Evolutionary conservation across 2,113 vertebrate genomes (phyloP).

Genomic region (Drymodes brunneopygia): DNA sequence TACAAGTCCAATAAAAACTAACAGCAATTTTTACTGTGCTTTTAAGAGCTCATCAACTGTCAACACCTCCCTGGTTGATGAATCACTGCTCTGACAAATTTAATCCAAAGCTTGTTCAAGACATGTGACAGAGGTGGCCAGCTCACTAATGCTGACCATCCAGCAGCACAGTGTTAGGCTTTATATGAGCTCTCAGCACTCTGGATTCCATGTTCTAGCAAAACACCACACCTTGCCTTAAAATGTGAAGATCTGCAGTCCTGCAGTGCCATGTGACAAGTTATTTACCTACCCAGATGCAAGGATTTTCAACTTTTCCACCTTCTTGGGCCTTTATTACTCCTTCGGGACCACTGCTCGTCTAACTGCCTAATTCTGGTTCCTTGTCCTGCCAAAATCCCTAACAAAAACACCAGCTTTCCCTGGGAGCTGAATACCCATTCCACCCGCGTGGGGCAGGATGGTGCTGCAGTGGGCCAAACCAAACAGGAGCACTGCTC

Average conservation of each 20-base stretch:
- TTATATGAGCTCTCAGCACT: neutral
- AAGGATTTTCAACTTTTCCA: slow-evolving; percentile 4
- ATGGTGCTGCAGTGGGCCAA: neutral
- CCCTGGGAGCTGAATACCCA: neutral
- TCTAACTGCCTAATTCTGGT: neutral
- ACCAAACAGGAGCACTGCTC: neutral
- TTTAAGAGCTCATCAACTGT: slow-evolving; percentile 21
- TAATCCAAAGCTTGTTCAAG: neutral
- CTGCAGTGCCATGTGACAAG: neutral
- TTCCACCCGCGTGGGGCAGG: neutral
- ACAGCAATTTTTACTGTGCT: neutral
- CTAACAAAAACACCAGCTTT: neutral
- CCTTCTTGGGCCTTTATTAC: neutral
- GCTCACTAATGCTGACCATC: neutral
- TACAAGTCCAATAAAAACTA: neutral
- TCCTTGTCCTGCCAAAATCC: neutral
- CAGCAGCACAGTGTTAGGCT: neutral
- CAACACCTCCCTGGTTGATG: slow-evolving; percentile 14
- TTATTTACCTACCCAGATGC: neutral
- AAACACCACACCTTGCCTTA: neutral
- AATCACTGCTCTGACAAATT: slow-evolving; percentile 51
- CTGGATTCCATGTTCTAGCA: neutral
- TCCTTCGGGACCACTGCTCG: neutral
- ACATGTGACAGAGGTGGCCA: slow-evolving; percentile 8
- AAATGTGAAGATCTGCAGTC: neutral